A percentile compares a stretch with the other conserved stretches of the same genome.
phyloP scores from a whole-genome alignment of 2,113 vertebrate genomes.

The Phaethornis superciliosus region DNA sequence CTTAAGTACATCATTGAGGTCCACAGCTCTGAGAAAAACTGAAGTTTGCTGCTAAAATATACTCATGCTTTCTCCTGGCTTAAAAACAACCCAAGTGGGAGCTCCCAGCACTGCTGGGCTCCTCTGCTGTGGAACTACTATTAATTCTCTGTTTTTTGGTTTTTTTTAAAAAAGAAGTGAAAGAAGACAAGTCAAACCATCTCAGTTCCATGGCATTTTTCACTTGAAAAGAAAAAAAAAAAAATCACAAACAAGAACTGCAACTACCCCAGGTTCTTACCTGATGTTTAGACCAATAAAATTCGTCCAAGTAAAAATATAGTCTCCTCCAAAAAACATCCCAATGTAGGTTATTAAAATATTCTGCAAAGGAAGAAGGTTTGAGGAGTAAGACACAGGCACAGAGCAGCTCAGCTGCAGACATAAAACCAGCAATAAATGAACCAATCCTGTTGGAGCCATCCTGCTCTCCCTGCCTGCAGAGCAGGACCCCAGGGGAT shows the following conservation, averaged over 20 bases:
- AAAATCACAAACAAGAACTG: background rate
- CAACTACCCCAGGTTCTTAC: slow-evolving; percentile 41
- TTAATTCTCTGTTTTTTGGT: rapidly evolving
- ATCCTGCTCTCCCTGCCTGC: background rate
- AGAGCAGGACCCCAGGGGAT: no score
- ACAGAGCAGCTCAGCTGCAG: background rate
- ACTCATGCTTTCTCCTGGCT: background rate
- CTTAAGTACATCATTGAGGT: background rate
- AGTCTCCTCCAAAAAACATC: slow-evolving; percentile 97
- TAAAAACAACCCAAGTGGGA: background rate
- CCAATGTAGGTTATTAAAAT: slow-evolving; percentile 96
- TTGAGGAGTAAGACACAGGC: background rate
- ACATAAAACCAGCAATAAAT: background rate
- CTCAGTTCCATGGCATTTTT: background rate
- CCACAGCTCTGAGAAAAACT: background rate
- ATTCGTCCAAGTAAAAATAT: slow-evolving; percentile 98
- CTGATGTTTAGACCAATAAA: slow-evolving; percentile 97
- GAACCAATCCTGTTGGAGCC: background rate
- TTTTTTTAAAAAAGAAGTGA: no score
- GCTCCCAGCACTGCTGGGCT: background rate
- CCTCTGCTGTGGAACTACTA: rapidly evolving
- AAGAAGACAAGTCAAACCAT: background rate
- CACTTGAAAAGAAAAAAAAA: no score
- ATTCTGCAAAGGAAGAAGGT: slow-evolving; percentile 81
- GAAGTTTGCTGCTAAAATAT: background rate